A percentile compares a stretch with the other conserved stretches of the same genome.
These are phyloP conservation scores for Lipotes vexillifer DNA, from an alignment of 2,113 vertebrate genomes.

Conservation along the genomic window DNA sequence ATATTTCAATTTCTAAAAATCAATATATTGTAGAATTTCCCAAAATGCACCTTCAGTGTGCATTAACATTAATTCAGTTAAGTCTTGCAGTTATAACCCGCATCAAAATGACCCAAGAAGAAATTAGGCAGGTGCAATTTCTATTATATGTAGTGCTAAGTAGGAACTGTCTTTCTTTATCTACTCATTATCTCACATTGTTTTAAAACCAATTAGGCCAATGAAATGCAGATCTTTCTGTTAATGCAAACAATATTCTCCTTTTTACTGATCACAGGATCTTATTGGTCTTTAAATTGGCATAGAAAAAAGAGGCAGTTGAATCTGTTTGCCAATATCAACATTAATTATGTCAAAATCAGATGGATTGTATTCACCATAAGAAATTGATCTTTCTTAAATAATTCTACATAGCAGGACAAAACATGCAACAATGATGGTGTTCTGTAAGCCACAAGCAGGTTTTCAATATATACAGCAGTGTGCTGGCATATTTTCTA, in stretches of 20 bases:
- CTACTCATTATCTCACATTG: background rate
- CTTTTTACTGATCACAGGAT: background rate
- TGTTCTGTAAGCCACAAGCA: background rate
- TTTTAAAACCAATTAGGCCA: background rate
- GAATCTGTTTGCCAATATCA: background rate
- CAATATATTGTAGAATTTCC: background rate
- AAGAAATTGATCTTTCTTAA: background rate
- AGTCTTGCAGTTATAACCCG: background rate
- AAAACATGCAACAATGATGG: background rate
- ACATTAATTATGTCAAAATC: background rate
- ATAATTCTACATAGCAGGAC: background rate
- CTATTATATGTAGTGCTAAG: background rate
- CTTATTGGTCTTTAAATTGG: background rate
- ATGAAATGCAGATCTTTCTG: background rate
- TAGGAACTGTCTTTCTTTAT: background rate
- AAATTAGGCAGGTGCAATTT: background rate
- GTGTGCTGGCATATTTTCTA: background rate
- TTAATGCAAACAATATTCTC: background rate
- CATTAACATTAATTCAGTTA: background rate
- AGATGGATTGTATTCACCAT: background rate
- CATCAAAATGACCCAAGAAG: background rate
- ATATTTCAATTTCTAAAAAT: background rate
- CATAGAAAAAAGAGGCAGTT: background rate
- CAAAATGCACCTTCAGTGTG: background rate
- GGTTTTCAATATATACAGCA: background rate